Base-by-base conservation (phyloP, 2,797 vertebrate genomes). In the Helicolenus hilgendorfi region DNA sequence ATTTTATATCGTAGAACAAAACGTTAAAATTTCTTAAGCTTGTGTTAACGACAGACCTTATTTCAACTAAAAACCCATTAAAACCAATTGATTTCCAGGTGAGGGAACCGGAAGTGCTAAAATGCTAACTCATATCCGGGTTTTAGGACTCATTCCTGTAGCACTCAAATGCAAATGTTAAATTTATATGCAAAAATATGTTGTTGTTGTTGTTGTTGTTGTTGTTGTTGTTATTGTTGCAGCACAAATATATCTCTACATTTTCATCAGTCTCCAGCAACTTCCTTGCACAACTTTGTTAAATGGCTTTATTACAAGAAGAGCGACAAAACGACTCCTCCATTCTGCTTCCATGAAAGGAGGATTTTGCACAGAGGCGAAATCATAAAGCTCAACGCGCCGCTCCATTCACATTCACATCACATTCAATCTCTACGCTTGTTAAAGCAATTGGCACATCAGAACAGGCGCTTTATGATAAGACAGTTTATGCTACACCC, bases 371-470 rank as follows among this genome's bases (percentile, higher is more conserved):
- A 69, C 77, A 75, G 71, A 83, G 81, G 78, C 45, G 76, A 83
- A 92, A 89, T 82, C 78, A 72, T 38, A 77, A 89, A 83, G 85
- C 84, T 86, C 75, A 85, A 80, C 81, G 76, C 36, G 41, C 72
- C 41, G 45, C 88, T 33, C 55, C 71, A 72, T 93, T 94, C 80
- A 79, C 73, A 91, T 91, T 92, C 89, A 76, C 85, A 95, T 95
- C 94, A 82, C 84, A 91, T 87, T 85, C 74, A 72, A 92, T 96
- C 94, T 94, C 79, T 81, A 79, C 67, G 91, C 92, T 83, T 91
- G 82, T 94, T 94, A 90, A 89, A 86, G 86, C 87, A 90, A 94
- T 84, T 94, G 91, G 93, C 89, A 92, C 92, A 89, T 94, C 90
- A 91, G 84, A 94, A 92, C 80, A 84, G 79, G 86, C 72, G 35